Evolutionary conservation across 2,888 invertebrate genomes (phyloP), one percentile per base, ranked within the genome.

Genomic region (Orthosia gracilis): DNA sequence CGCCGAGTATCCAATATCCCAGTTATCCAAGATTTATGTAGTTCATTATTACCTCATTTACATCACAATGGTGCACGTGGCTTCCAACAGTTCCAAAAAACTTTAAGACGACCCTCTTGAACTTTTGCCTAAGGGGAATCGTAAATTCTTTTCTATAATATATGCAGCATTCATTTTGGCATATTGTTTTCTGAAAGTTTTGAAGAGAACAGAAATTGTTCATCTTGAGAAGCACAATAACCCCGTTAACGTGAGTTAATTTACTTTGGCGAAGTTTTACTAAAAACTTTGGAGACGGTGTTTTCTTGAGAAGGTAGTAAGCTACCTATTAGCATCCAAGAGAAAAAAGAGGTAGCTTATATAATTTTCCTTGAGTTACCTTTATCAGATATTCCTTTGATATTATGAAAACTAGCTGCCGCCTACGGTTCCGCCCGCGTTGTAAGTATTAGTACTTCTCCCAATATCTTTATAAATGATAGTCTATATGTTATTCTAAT

Each of bases 21-120:
- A 49, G 63, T 64, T 80, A 55, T 61, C 49, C 55, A 69, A 82
- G 83, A 81, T 81, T 81, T 82, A 82, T 73, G 58, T 59, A 58
- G 66, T 78, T 69, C 72, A 65, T 78, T 78, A 82, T 82, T 73
- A 67, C 83, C 69, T 78, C 72, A 82, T 82, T 82, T 73, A 59
- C 78, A 82, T 81, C 65, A 72, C 69, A 82, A 78, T 72, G 82
- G 68, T 57, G 67, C 67, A 76, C 66, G 66, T 67, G 68, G 68
- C 52, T 52, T 58, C 49, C 66, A 77, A 68, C 71, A 57, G 49
- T 57, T 26, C 55, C 72, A 69, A 82, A 82, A 78, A 78, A 59
- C 50, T 80, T 78, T 3, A 69, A 70, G 65, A 50, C n/a, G 49
- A 63, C 65, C 65, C 63, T 66, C 52, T 78, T 54, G 57, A 54